phyloP scores from a whole-genome alignment of 2,888 invertebrate genomes.

The Clivina fossor region DNA sequence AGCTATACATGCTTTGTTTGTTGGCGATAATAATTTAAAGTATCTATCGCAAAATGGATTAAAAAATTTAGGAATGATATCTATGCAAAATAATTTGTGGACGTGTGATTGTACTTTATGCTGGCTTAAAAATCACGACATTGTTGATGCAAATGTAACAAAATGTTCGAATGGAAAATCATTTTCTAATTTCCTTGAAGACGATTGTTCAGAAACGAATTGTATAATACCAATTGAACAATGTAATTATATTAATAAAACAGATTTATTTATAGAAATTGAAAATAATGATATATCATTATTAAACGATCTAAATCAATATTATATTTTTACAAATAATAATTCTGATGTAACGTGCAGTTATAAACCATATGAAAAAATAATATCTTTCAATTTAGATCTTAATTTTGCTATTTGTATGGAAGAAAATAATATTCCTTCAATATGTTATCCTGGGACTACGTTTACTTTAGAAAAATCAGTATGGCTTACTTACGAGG shows the following conservation, averaged over 20 bases:
- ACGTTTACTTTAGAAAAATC: slow-evolving; percentile 17
- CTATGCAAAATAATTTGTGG: slow-evolving; percentile 56
- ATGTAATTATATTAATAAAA: not conserved
- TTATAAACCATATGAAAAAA: too few species aligned
- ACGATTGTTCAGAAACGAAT: not conserved
- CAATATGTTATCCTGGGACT: slow-evolving; percentile 2
- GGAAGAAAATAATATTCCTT: not conserved
- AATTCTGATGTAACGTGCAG: too few species aligned
- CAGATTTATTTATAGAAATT: not conserved
- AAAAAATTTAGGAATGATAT: slow-evolving; percentile 37
- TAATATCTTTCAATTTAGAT: too few species aligned
- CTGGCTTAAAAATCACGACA: slow-evolving; percentile 51
- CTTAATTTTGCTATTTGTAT: too few species aligned
- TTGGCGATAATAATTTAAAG: slow-evolving; percentile 55
- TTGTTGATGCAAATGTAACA: not conserved
- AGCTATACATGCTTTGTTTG: slow-evolving; percentile 51
- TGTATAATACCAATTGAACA: not conserved
- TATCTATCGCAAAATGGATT: slow-evolving; percentile 50
- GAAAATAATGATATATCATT: not conserved
- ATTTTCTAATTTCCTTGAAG: not conserved
- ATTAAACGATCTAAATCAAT: not conserved
- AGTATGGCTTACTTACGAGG: slow-evolving; percentile 39
- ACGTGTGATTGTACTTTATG: slow-evolving; percentile 56
- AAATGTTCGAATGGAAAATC: not conserved
- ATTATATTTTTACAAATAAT: not conserved